Conservation (phyloP, 2,888 invertebrate genomes). For the Palloptera scutellata region DNA sequence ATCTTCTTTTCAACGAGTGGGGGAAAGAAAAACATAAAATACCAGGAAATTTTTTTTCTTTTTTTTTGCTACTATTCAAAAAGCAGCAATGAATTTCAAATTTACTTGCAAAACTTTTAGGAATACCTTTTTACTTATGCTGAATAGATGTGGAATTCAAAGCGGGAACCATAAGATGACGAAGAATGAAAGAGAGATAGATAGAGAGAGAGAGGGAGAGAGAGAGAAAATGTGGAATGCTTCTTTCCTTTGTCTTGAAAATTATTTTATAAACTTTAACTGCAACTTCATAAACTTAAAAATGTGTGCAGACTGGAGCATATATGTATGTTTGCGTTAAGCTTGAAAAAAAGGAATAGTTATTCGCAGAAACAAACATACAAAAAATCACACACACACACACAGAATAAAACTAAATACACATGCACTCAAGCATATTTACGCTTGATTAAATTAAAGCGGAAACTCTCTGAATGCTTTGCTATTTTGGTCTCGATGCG, state of each 20-base stretch:
- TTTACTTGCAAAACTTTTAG: background rate
- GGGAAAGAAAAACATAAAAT: no score
- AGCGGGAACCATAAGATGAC: no score
- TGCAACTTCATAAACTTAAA: no score
- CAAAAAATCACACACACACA: background rate
- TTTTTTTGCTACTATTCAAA: no score
- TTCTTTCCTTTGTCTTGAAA: no score
- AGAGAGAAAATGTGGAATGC: background rate
- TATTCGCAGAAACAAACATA: background rate
- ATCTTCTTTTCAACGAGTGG: background rate
- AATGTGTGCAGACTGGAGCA: no score
- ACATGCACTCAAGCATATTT: background rate
- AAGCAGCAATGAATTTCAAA: constrained; percentile 2
- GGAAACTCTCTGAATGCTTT: background rate
- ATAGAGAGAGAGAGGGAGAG: background rate
- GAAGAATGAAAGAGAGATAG: no score
- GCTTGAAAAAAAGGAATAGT: background rate
- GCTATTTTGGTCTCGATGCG: no score
- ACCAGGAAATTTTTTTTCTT: no score
- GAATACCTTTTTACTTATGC: no score
- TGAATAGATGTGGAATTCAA: background rate
- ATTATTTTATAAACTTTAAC: no score
- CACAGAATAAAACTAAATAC: background rate
- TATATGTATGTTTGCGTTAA: background rate
- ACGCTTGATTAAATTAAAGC: constrained; percentile 1